These are phyloP conservation scores for Aspidiotus destructor DNA, from an alignment of 2,888 invertebrate species.

Conservation along the genomic window DNA sequence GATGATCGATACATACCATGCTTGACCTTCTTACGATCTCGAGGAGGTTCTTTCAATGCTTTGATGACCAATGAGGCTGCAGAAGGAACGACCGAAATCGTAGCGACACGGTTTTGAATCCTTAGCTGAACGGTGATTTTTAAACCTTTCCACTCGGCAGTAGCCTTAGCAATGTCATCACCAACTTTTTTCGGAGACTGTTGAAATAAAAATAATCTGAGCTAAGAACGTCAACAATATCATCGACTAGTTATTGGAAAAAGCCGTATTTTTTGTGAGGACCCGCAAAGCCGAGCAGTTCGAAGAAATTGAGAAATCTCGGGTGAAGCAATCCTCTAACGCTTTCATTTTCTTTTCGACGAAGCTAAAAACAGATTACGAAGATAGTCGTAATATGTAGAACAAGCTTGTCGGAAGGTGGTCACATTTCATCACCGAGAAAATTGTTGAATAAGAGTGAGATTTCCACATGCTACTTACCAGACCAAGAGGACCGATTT, in stretches of 20 bases:
- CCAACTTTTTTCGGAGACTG: constrained; percentile 99
- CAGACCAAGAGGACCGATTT: constrained; percentile 98
- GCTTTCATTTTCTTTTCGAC: constrained; percentile 33
- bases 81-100: constrained; percentile 93
- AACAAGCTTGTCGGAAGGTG: constrained; percentile 20
- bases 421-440: too few relatives aligned
- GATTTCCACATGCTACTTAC: constrained; percentile 51
- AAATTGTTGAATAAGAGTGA: too few relatives aligned
- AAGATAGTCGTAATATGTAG: constrained; percentile 4
- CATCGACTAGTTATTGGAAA: too few relatives aligned
- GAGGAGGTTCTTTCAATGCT: constrained; percentile 94
- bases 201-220: constrained; percentile 37
- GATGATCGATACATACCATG: constrained; percentile 59
- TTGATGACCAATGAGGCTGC: constrained; percentile 96
- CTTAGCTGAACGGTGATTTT: constrained; percentile 96
- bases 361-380: constrained; percentile 26
- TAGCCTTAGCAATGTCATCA: constrained; percentile 99
- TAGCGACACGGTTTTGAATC: constrained; percentile 95
- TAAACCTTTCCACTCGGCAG: constrained; percentile 96
- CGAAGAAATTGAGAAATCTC: constrained; percentile 32
- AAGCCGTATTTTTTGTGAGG: constrained; percentile 31
- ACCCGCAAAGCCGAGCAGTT: constrained; percentile 36
- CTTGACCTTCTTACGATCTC: constrained; percentile 97
- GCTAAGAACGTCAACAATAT: too few relatives aligned
- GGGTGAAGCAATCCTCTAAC: constrained; percentile 36